A percentile compares a stretch with the other conserved stretches of the same genome.
Evolutionary conservation across 2,888 invertebrate genomes (phyloP).

Genomic region (Molanna angustata): DNA sequence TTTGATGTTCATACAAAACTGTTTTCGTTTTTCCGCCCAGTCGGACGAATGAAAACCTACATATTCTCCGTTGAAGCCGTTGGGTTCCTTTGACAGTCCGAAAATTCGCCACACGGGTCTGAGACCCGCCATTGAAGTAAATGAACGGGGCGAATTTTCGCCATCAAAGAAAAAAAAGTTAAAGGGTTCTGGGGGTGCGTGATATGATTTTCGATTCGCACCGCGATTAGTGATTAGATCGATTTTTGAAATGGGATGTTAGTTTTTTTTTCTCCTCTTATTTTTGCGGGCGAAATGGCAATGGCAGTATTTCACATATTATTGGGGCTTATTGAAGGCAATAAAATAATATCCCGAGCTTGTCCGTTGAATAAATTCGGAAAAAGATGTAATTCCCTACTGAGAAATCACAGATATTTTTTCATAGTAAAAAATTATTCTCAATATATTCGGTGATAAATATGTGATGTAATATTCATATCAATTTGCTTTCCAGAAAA

Average conservation of each 20-base stretch:
- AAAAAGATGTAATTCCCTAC: no score
- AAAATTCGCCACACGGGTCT: background rate
- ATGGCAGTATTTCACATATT: background rate
- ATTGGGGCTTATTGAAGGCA: constrained; percentile 6
- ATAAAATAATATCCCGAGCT: constrained; percentile 5
- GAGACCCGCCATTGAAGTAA: constrained; percentile 1
- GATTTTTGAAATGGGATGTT: constrained; percentile 6
- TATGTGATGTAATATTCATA: no score
- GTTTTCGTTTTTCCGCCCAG: constrained; percentile 4
- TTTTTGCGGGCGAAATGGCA: no score
- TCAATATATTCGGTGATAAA: no score
- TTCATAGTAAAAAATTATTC: no score
- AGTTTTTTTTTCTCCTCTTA: background rate
- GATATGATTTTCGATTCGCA: constrained; percentile 6
- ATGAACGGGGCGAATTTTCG: constrained; percentile 1
- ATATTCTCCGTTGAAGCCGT: background rate
- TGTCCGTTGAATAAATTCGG: constrained; percentile 12
- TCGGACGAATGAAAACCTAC: no score
- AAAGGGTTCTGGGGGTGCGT: background rate
- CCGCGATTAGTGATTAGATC: constrained; percentile 5
- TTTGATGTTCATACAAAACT: constrained; percentile 12
- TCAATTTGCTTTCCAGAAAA: no score
- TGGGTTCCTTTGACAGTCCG: background rate
- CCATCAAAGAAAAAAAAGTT: constrained; percentile 9
- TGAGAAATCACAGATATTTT: no score